Evolutionary conservation across 2,888 invertebrate genomes (phyloP), one percentile per base, ranked within the genome.

Genomic region (Iselma pallidipennis): DNA sequence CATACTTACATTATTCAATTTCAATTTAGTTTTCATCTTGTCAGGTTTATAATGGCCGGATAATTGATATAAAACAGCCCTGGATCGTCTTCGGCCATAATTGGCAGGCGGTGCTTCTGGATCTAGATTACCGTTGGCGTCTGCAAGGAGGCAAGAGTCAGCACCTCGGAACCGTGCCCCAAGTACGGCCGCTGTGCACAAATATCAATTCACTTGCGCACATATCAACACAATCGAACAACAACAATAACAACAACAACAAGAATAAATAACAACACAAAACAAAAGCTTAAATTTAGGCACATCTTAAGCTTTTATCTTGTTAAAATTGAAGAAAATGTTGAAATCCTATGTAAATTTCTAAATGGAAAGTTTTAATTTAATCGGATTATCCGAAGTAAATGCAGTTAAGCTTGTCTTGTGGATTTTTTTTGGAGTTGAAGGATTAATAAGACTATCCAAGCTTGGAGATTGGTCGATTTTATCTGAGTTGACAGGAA

Each of bases 41-140:
- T 95, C 95, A 79, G 94, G 95, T 82, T 94, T 95, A 84, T 96
- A 97, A 83, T 96, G 96, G 68, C 97, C 97, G 73, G 96, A 96
- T 75, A 97, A 88, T 84, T 97, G 96, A 85, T 97, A 97, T 67
- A 97, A 89, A 62, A 97, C 96, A 48, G 97, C 97, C 78, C 97
- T 87, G 80, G 96, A 96, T 76, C 97, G 88, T 77, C 97, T 87
- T 71, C 96, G 85, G 74, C 94, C 95, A 85, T 95, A 95, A 85
- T 95, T 95, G 76, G 92, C 89, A 74, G 92, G 90, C 72, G 92
- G 91, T 23, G 87, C 86, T 69, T 87, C 87, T 45, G 89, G 87
- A 81, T 92, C 91, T 83, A 92, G 81, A 80, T 88, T 87, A 59
- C 91, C 92, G 83, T 91, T 92, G 79, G 89, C 87, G 87, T 92